Evolutionary conservation across 2,113 vertebrate species (phyloP), one percentile per base, ranked within the genome.

Genomic region (Mesoclemmys tuberculata): DNA sequence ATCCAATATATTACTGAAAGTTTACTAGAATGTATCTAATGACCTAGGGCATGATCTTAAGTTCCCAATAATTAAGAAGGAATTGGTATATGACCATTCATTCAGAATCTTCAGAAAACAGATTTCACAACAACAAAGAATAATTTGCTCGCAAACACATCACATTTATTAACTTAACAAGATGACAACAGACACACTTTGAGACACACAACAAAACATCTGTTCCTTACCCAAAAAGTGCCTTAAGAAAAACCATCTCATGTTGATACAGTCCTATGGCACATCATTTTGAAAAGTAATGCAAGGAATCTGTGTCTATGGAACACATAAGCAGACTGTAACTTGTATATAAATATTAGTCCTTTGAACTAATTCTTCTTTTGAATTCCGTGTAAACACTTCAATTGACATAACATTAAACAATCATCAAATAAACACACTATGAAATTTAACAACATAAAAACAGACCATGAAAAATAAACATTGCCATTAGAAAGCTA

Each of bases 111-210:
- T 1, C 5, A 71, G 22, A 89, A 89, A 44, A 35, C 10, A 44
- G 48, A 92, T 10, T 71, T 89, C 58, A 77, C 0, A 93, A 75
- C 22, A 84, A 56, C 2, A 14, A 19, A n/a, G 41, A 92, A 90
- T 95, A 64, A 35, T 88, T 91, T 96, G 95, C 75, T 55, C 0
- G 0, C 46, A 85, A 94, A 96, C 22, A 26, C 16, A 79, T 86
- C 2, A 2, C 90, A n/a, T 97, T 98, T 97, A 97, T 97, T 97
- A 84, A 88, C 48, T 94, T 71, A 92, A 48, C 35, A 88, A 85
- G 71, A 74, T 48, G 10, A 84, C 82, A 89, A 8, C n/a, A 90
- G 80, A 94, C 55, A 84, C 38, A 92, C 10, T 31, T 22, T 9
- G 5, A 14, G 27, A 38, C 44, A 71, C 13, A 82, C 27, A 86